phyloP scores from a whole-genome alignment of 2,797 vertebrate species.

The Bucorvus abyssinicus region DNA sequence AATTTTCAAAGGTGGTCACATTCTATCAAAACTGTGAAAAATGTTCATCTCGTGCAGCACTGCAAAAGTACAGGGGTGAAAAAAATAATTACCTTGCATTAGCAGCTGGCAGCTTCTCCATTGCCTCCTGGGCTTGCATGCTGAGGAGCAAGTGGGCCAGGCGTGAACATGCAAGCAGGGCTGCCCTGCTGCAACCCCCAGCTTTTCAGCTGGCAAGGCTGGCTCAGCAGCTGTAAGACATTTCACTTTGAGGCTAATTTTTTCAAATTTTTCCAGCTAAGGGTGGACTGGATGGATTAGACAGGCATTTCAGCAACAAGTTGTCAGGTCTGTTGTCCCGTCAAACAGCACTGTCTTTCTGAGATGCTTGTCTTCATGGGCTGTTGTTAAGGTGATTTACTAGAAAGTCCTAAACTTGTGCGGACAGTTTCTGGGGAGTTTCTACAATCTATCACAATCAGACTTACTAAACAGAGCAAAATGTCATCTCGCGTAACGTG shows the following conservation, averaged over 20 bases:
- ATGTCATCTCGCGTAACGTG: not conserved
- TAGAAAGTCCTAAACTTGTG: not conserved
- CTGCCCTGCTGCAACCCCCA: not conserved
- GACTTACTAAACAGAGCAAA: not conserved
- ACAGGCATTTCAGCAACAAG: not conserved
- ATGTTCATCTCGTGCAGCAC: not conserved
- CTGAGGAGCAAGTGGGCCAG: not conserved
- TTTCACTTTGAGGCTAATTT: not conserved
- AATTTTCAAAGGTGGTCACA: not conserved
- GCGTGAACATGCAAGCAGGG: fast-evolving
- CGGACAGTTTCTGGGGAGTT: not conserved
- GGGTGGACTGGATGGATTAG: not conserved
- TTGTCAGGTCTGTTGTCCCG: not conserved
- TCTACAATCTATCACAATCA: not conserved
- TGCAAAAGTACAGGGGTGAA: not conserved
- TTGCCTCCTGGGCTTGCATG: not conserved
- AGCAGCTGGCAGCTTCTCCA: not conserved
- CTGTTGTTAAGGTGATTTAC: not conserved
- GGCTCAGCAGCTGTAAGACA: not conserved
- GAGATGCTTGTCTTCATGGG: not conserved
- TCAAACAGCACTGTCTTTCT: not conserved
- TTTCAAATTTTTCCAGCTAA: not conserved
- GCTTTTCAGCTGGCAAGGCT: not conserved
- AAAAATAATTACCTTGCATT: not conserved
- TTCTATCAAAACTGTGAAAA: not conserved